Evolutionary conservation across 2,797 vertebrate genomes (phyloP).

Genomic region (Cynodonichthys magdalenae): DNA sequence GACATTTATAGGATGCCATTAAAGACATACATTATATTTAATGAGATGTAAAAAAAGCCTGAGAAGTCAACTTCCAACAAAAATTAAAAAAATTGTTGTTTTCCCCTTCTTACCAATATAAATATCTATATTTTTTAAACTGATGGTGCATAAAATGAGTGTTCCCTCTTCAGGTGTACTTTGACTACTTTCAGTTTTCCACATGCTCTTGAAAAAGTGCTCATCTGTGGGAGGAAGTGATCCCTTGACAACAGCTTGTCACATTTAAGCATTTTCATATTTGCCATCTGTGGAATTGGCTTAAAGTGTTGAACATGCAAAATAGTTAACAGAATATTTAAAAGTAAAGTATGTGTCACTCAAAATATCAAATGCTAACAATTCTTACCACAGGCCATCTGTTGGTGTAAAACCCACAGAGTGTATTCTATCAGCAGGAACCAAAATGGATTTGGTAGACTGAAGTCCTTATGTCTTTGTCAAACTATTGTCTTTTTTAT

Average conservation of each 20-base stretch:
- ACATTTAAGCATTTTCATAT: constrained; percentile 18
- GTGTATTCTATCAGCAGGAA: too few species aligned
- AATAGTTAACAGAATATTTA: background rate
- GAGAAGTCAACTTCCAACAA: background rate
- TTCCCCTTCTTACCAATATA: background rate
- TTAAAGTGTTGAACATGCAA: background rate
- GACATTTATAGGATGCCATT: too few species aligned
- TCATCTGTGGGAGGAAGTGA: constrained; percentile 26
- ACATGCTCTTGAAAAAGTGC: constrained; percentile 26
- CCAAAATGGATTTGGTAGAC: constrained; percentile 16
- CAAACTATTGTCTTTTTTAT: constrained; percentile 39
- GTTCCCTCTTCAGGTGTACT: constrained; percentile 47
- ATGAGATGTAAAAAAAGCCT: too few species aligned
- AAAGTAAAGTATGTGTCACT: background rate
- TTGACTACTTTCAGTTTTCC: constrained; percentile 40
- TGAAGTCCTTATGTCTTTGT: constrained; percentile 43
- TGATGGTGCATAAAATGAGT: constrained; percentile 44
- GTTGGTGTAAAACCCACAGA: constrained; percentile 20
- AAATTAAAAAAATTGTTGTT: constrained; percentile 7
- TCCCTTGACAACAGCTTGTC: constrained; percentile 15
- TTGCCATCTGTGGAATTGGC: constrained; percentile 6
- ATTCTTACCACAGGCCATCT: background rate
- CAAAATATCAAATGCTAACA: constrained; percentile 12
- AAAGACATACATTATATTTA: background rate
- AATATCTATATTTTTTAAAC: constrained; percentile 9